Evolutionary conservation across 2,888 invertebrate genomes (phyloP), one percentile per base, ranked within the genome.

Genomic region (Brenthis daphne): DNA sequence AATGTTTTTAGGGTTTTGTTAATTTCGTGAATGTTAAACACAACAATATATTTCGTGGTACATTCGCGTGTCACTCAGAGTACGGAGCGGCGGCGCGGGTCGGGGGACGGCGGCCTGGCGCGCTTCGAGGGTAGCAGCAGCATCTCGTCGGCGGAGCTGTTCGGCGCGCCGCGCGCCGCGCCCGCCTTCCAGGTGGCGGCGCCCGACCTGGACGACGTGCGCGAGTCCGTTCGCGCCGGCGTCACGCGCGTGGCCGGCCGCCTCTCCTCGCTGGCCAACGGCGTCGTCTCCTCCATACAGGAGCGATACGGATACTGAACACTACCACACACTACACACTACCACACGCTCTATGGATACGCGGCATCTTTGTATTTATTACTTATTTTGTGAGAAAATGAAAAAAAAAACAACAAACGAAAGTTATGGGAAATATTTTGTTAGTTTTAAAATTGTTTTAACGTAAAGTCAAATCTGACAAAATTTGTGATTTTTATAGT

Each of bases 91-190:
- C 82, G 79, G 94, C 94, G 83, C 90, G 94, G 88, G 94, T 64
- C 90, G 94, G 88, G 94, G 64, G 94, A 94, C 77, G 89, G 93
- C 60, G 94, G 94, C 86, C 87, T 95, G 82, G 83, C 88, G n/a
- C 88, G 98, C 75, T 99, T 99, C 93, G 98, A 98, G 89, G 99
- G 99, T 71, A 98, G 98, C 78, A 96, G 95, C 74, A 97, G 98
- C 88, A 99, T 99, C 88, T 99, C 99, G 33, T 99, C 99, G 24
- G 97, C 98, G 4, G 99, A 99, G 87, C 97, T 97, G 87, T 99
- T 99, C 93, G 96, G 89, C 14, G 80, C 81, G 67, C 77, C 65
- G 68, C 73, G 20, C 8, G 53, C 79, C 70, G 48, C 69, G 67
- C 74, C 79, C 71, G 83, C 77, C 77, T 89, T 90, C 85, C 77